phyloP scores from a whole-genome alignment of 2,113 vertebrate genomes.

The Turnix velox region DNA sequence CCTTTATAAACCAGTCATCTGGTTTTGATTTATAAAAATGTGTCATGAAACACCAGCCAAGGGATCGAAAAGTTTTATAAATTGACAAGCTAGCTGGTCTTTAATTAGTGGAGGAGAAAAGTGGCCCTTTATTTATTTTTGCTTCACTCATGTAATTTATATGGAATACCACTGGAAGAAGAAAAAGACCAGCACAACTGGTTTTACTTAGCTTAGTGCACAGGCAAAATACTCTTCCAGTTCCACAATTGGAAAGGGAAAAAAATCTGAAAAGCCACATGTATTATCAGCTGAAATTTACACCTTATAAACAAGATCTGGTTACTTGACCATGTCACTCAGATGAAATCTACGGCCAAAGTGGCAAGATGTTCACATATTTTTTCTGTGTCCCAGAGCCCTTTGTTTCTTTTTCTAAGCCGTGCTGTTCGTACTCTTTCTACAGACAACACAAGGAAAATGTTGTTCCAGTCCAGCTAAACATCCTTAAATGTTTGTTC shows the following conservation, averaged over 20 bases:
- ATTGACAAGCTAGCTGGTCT: conserved; percentile 54
- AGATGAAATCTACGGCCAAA: conserved; percentile 16
- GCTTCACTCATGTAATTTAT: conserved; percentile 36
- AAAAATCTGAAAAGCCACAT: conserved; percentile 50
- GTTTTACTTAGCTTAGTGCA: conserved; percentile 50
- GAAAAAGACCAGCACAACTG: conserved; percentile 25
- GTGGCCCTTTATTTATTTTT: conserved; percentile 56
- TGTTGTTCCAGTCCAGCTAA: conserved; percentile 7
- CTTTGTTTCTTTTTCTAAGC: conserved; percentile 31
- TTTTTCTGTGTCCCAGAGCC: conserved; percentile 29
- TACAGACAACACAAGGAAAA: neutral
- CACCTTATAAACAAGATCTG: conserved; percentile 47
- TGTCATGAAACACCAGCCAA: conserved; percentile 43
- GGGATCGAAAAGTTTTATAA: conserved; percentile 55
- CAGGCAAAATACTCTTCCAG: conserved; percentile 21
- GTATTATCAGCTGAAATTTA: conserved; percentile 41
- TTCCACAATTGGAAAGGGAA: conserved; percentile 14
- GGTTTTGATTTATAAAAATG: conserved; percentile 59
- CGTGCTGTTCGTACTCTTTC: neutral
- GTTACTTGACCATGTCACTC: conserved; percentile 37
- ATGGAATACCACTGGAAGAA: conserved; percentile 8
- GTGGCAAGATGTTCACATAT: neutral
- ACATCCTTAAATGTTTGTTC: neutral
- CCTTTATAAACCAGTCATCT: conserved; percentile 62
- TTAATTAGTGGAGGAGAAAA: conserved; percentile 65